Percentiles rank a stretch among this genome's conserved stretches.
These are phyloP conservation scores for Heptranchias perlo DNA, from an alignment of 2,113 vertebrate species.

Conservation along the genomic window DNA sequence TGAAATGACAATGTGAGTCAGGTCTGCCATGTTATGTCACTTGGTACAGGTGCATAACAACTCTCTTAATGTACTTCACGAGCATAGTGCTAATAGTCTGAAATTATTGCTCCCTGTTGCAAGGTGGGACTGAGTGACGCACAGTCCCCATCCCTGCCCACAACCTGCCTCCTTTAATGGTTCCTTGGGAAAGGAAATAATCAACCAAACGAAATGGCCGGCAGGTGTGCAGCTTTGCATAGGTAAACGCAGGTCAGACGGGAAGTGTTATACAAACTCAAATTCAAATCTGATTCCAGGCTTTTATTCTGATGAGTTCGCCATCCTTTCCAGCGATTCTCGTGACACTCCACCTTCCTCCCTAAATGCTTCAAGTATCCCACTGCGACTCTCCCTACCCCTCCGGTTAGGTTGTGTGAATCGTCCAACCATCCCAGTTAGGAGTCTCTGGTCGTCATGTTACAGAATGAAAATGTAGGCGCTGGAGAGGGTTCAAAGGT, in stretches of 20 bases:
- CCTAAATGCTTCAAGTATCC: background rate
- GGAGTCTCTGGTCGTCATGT: background rate
- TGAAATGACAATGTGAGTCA: background rate
- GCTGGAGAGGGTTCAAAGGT: background rate
- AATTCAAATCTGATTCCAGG: background rate
- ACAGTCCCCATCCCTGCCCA: background rate
- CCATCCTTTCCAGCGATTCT: background rate
- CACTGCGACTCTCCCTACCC: background rate
- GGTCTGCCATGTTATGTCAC: background rate
- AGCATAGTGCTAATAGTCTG: background rate
- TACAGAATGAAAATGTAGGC: background rate
- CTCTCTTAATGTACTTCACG: background rate
- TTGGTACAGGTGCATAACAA: background rate
- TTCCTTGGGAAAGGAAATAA: background rate
- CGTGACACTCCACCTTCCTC: background rate
- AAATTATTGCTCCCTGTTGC: background rate
- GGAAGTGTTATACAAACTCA: slow-evolving; percentile 13
- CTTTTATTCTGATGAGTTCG: background rate
- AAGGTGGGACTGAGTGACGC: background rate
- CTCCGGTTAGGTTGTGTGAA: background rate
- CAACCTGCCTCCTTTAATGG: background rate
- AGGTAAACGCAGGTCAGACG: background rate
- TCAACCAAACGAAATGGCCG: background rate
- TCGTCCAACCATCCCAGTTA: background rate
- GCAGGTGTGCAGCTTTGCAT: slow-evolving; percentile 25